These are phyloP conservation scores for Betta splendens DNA, from an alignment of 2,797 vertebrate genomes.

Conservation along the genomic window DNA sequence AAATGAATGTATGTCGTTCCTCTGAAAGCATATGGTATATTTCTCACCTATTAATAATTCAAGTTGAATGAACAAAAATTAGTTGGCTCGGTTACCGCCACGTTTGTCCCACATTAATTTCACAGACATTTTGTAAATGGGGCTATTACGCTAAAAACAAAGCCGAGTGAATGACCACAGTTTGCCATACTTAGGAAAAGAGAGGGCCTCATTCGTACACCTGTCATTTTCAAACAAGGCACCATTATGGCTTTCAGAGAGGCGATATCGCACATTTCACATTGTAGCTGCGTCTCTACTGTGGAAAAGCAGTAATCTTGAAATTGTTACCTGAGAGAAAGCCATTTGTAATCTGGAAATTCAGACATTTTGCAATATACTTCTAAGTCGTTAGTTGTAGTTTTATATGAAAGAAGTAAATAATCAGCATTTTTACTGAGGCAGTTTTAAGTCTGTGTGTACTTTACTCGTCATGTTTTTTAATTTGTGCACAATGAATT, in stretches of 20 bases:
- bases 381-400: slow-evolving; percentile 24
- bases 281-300: slow-evolving; percentile 49
- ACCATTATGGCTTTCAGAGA: slow-evolving; percentile 73
- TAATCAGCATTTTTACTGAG: slow-evolving; percentile 62
- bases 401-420: slow-evolving; percentile 55
- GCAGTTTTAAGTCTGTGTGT: slow-evolving; percentile 32
- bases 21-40: slow-evolving; percentile 99
- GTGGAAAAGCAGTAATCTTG: slow-evolving; percentile 60
- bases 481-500: slow-evolving; percentile 22
- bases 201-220: slow-evolving; percentile 82
- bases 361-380: slow-evolving; percentile 57
- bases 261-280: slow-evolving; percentile 75
- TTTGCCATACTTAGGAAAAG: slow-evolving; percentile 81
- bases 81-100: slow-evolving; percentile 99
- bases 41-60: slow-evolving; percentile 99
- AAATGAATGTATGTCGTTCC: slow-evolving; percentile 99
- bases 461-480: slow-evolving; percentile 30
- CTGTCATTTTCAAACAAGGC: slow-evolving; percentile 81
- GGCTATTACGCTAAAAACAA: slow-evolving; percentile 97
- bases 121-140: slow-evolving; percentile 98
- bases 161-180: slow-evolving; percentile 77
- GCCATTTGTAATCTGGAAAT: slow-evolving; percentile 61
- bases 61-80: slow-evolving; percentile 99
- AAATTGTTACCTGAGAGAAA: slow-evolving; percentile 67
- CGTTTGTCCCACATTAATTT: slow-evolving; percentile 99